Evolutionary conservation across 2,888 invertebrate genomes (phyloP).

Genomic region (Sinhomidia bicolor): DNA sequence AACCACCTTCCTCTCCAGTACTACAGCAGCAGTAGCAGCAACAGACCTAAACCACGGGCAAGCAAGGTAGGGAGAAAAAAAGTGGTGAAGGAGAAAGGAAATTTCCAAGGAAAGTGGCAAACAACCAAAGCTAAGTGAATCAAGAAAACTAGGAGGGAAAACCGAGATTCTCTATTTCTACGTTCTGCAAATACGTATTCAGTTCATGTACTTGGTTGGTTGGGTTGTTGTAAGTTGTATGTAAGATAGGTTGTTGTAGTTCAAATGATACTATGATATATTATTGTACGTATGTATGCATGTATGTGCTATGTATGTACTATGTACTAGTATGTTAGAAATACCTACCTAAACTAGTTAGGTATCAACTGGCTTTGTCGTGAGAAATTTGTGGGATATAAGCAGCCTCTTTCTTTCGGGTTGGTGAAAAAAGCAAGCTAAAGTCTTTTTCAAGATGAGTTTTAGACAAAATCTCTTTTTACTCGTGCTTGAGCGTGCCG

Average conservation of each 20-base stretch:
- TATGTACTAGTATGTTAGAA: too few relatives aligned
- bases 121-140: slow-evolving; percentile 52
- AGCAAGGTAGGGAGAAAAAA: neutral
- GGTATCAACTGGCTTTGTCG: neutral
- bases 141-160: slow-evolving; percentile 38
- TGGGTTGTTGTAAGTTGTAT: neutral
- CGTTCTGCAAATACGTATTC: slow-evolving; percentile 42
- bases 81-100: neutral
- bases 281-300: neutral
- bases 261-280: neutral
- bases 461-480: slow-evolving; percentile 53
- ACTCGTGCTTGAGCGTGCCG: slow-evolving; percentile 27
- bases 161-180: neutral
- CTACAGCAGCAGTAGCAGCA: too few relatives aligned
- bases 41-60: neutral
- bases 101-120: slow-evolving; percentile 47
- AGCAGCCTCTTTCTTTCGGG: neutral
- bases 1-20: neutral
- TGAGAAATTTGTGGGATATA: neutral
- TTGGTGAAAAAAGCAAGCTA: slow-evolving; percentile 36
- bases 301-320: neutral
- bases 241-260: too few relatives aligned
- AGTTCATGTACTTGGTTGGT: slow-evolving; percentile 35
- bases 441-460: slow-evolving; percentile 60
- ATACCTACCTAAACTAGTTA: neutral